Conservation (phyloP, 2,888 invertebrate genomes). For the Eurytoma adleriae region DNA sequence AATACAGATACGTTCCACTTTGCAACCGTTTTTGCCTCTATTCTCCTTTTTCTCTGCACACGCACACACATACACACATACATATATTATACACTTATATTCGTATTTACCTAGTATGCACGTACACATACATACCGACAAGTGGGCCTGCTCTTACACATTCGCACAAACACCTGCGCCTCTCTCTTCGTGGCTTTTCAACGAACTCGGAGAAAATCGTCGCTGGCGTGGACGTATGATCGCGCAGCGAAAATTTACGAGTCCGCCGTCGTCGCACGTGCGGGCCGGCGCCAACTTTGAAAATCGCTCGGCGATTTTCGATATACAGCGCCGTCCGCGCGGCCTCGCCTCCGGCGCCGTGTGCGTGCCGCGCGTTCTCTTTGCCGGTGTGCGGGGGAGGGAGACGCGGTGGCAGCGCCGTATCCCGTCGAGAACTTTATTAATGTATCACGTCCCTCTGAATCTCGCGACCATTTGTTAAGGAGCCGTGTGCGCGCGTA, state of each 20-base stretch:
- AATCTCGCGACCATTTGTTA: conserved; percentile 44
- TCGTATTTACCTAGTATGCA: background rate
- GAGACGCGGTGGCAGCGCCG: too few species aligned
- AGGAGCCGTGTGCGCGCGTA: background rate
- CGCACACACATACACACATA: background rate
- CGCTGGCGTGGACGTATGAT: conserved; percentile 63
- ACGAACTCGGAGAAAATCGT: conserved; percentile 43
- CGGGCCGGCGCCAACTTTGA: background rate
- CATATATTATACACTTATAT: background rate
- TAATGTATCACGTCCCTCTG: conserved; percentile 42
- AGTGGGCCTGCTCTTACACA: background rate
- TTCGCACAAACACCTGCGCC: background rate
- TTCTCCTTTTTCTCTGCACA: background rate
- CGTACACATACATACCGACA: background rate
- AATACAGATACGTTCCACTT: conserved; percentile 31
- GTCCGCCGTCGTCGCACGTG: conserved; percentile 57
- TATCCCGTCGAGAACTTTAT: conserved; percentile 36
- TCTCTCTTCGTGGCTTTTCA: background rate
- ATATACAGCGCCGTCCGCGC: conserved; percentile 15
- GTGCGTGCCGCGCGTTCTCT: background rate
- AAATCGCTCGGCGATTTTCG: conserved; percentile 37
- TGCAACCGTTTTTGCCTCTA: conserved; percentile 34
- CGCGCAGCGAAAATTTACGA: conserved; percentile 62
- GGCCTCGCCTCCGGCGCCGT: background rate
- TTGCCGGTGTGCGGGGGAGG: background rate